Evolutionary conservation across 2,888 invertebrate genomes (phyloP), one percentile per base, ranked within the genome.

Genomic region (Trichogramma evanescens): DNA sequence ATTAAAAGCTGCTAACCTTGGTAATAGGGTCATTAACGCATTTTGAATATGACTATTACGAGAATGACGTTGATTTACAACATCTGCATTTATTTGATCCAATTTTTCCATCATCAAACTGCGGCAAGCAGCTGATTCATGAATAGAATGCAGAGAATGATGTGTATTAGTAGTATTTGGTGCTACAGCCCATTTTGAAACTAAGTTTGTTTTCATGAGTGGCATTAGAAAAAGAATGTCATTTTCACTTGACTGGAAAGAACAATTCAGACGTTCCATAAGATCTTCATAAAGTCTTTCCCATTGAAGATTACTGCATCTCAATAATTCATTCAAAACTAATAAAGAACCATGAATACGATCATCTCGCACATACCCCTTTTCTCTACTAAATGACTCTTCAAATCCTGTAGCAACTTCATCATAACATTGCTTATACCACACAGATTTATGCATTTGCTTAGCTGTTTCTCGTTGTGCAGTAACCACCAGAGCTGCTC

Each of bases 391-490:
- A 54, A 80, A 72, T 1, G 76, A 68, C 10, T 89, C 89, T 69
- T 91, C 91, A 75, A 93, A 89, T 39, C 91, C 88, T 57, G 83
- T 82, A 70, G 87, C 87, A 2, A 93, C 91, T 78, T 96, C 95
- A 65, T 94, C 91, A 77, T 91, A 95, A 72, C 95, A 96, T 70
- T 92, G 91, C 74, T 90, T 91, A 76, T 93, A 93, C 94, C 95
- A 96, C 68, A 88, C 88, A 0, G 92, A 89, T 89, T 91, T 67
- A 91, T 89, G 48, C 89, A 89, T 74, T 95, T 94, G 75, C 93
- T 95, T 0, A 92, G 89, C 62, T n/a, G 91, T 90, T 80, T 99
- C 99, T 63, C 99, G 83, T 74, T 97, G 97, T 1, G 96, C 90
- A 0, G 95, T 96, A 1, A 98, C 95, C 0, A 95, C 90, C 5